Conservation (phyloP, 2,113 vertebrate genomes). For the Megalops atlanticus region DNA sequence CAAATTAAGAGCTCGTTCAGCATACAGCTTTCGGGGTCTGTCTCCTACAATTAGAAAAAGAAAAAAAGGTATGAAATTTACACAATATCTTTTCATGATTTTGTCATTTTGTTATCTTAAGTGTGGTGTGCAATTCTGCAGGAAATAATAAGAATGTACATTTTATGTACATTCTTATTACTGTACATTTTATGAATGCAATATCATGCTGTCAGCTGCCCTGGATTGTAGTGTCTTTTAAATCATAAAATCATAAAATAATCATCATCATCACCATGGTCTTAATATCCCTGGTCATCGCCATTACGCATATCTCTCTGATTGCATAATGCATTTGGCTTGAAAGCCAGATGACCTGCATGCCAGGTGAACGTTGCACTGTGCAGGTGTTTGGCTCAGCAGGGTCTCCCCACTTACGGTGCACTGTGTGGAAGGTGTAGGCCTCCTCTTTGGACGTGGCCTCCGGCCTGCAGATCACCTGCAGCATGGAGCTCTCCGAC, state of each 20-base stretch:
- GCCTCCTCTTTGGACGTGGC: slow-evolving; percentile 80
- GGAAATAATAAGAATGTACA: no score
- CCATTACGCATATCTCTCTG: no score
- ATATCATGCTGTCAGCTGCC: no score
- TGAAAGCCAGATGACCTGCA: no score
- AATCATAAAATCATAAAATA: no score
- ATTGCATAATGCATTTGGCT: no score
- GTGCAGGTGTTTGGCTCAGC: not conserved
- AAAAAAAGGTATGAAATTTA: slow-evolving; percentile 12
- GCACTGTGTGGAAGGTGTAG: slow-evolving; percentile 77
- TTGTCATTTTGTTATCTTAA: not conserved
- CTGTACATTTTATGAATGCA: no score
- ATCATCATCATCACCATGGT: no score
- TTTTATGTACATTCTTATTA: no score
- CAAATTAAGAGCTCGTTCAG: slow-evolving; percentile 76
- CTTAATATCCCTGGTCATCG: no score
- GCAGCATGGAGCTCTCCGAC: slow-evolving; percentile 92
- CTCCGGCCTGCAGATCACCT: slow-evolving; percentile 94
- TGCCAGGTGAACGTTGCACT: not conserved
- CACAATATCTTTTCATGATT: not conserved
- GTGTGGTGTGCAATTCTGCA: no score
- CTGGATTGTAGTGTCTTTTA: no score
- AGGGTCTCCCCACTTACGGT: slow-evolving; percentile 63
- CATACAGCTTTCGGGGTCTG: slow-evolving; percentile 74
- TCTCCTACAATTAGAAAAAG: slow-evolving; percentile 61